Conservation (phyloP, 2,888 invertebrate species). For the Nasonia oneida region DNA sequence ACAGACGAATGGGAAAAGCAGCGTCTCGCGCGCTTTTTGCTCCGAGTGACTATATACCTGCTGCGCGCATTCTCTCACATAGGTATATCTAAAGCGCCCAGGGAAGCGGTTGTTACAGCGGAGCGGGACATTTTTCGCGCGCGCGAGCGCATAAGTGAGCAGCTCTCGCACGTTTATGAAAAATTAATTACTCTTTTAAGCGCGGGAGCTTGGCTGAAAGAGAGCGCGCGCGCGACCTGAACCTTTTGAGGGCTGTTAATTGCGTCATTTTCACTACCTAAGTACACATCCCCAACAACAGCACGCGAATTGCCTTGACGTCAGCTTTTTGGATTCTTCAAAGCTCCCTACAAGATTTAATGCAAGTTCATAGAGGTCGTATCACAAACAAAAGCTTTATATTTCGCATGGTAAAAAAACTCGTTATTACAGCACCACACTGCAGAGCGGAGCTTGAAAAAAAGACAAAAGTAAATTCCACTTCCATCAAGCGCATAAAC, state of each 20-base stretch:
- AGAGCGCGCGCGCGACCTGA: not conserved
- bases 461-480: not conserved
- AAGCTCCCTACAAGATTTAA: not conserved
- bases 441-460: not conserved
- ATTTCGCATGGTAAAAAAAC: not conserved
- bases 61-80: not conserved
- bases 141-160: not conserved
- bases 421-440: not conserved
- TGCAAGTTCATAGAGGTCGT: not conserved
- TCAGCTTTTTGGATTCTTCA: not conserved
- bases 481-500: not conserved
- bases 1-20: conserved; percentile 7
- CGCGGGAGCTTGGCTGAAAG: not conserved
- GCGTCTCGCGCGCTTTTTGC: not conserved
- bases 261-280: not conserved
- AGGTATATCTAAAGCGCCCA: not conserved
- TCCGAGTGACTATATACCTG: not conserved
- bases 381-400: too few relatives aligned
- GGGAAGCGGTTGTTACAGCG: not conserved
- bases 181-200: conserved; percentile 11
- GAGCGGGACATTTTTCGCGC: not conserved
- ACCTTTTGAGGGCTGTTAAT: not conserved
- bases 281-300: not conserved
- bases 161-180: not conserved
- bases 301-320: not conserved